Conservation (phyloP, 2,113 vertebrate genomes). For the Lophura nycthemera region DNA sequence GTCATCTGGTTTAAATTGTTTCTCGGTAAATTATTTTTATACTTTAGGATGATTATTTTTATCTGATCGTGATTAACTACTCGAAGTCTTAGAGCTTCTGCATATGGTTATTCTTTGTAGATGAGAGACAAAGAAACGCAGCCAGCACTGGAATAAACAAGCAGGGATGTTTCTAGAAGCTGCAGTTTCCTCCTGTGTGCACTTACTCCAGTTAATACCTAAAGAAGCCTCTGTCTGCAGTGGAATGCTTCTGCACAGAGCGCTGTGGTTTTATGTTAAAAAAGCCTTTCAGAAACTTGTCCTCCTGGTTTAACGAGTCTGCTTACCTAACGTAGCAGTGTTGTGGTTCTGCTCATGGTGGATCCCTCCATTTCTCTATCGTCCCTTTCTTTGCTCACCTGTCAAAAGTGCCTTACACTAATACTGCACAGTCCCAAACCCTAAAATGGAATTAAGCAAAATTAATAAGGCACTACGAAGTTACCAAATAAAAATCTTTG, state of each 20-base stretch:
- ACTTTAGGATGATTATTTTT: neutral
- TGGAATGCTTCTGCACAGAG: neutral
- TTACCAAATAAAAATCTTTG: neutral
- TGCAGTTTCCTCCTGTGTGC: neutral
- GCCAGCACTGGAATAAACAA: neutral
- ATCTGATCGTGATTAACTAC: neutral
- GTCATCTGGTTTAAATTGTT: neutral
- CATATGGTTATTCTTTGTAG: neutral
- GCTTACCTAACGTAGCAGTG: neutral
- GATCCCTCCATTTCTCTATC: fast-evolving
- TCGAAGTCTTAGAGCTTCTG: neutral
- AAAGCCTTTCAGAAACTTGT: neutral
- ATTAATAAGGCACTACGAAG: neutral
- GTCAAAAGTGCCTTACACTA: neutral
- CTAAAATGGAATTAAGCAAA: neutral
- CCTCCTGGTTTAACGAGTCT: neutral
- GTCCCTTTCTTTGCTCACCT: neutral
- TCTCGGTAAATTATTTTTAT: neutral
- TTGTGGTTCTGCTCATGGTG: fast-evolving
- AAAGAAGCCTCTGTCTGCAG: neutral
- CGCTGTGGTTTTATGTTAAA: neutral
- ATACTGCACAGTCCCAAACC: fast-evolving
- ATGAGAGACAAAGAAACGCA: neutral
- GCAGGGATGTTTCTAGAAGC: neutral
- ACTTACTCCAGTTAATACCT: neutral